phyloP scores from a whole-genome alignment of 2,888 invertebrate species.

The Axea sp. region DNA sequence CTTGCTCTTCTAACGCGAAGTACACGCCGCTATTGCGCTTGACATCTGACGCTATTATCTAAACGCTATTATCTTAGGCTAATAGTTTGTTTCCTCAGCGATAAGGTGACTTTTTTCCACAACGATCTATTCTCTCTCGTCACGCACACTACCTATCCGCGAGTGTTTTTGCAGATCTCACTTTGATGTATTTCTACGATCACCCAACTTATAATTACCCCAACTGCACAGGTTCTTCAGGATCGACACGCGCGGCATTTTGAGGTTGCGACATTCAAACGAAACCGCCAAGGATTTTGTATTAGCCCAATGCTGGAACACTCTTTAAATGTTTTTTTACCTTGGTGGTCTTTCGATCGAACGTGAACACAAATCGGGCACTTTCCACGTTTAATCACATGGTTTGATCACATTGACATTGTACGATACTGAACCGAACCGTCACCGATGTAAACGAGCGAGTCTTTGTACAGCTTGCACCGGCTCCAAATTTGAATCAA shows the following conservation, averaged over 20 bases:
- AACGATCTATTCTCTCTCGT: slow-evolving; percentile 45
- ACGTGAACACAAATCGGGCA: slow-evolving; percentile 8
- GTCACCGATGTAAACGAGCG: slow-evolving; percentile 11
- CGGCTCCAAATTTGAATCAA: slow-evolving; percentile 51
- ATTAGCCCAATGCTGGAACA: too few species aligned
- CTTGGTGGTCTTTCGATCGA: neutral
- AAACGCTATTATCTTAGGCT: slow-evolving; percentile 72
- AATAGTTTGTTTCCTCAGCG: slow-evolving; percentile 77
- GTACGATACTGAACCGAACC: slow-evolving; percentile 14
- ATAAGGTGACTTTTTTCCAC: slow-evolving; percentile 69
- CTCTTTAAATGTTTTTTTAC: neutral
- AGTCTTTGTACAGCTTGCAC: slow-evolving; percentile 21
- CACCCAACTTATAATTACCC: too few species aligned
- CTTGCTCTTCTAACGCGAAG: slow-evolving; percentile 60
- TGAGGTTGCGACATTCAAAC: too few species aligned
- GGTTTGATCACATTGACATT: neutral
- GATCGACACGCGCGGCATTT: slow-evolving; percentile 1
- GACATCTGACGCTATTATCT: slow-evolving; percentile 67
- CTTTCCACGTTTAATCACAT: slow-evolving; percentile 17
- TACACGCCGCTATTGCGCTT: slow-evolving; percentile 61
- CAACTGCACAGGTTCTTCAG: neutral
- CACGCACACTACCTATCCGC: slow-evolving; percentile 52
- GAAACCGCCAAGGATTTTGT: too few species aligned
- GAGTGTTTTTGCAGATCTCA: too few species aligned
- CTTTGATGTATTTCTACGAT: too few species aligned